Conservation (phyloP, 2,888 invertebrate genomes). For the Biston stratarius region DNA sequence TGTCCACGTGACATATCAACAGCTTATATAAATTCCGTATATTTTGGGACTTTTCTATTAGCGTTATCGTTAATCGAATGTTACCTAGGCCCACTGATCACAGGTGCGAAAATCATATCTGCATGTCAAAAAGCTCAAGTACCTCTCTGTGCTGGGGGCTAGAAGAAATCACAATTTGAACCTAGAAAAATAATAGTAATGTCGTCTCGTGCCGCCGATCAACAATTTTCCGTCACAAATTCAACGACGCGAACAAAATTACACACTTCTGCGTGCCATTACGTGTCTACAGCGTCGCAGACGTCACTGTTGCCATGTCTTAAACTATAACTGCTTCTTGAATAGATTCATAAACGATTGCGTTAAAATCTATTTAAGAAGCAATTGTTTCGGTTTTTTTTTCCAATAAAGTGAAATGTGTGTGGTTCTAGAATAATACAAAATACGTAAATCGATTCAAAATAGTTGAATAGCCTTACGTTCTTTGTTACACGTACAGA, state of each 20-base stretch:
- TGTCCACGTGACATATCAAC: no score
- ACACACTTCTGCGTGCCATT: conserved; percentile 33
- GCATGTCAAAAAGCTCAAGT: no score
- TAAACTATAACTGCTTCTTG: neutral
- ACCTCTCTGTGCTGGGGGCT: no score
- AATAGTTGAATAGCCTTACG: neutral
- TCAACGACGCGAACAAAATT: conserved; percentile 44
- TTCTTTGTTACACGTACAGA: neutral
- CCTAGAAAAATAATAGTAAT: conserved; percentile 5
- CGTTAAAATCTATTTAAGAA: conserved; percentile 13
- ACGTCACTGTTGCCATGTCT: conserved; percentile 47
- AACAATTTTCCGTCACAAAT: conserved; percentile 41
- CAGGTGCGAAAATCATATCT: no score
- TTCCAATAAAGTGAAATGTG: conserved; percentile 1
- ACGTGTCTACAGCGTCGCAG: conserved; percentile 39
- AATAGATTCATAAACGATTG: conserved; percentile 32
- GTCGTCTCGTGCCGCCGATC: conserved; percentile 40
- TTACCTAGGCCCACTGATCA: no score
- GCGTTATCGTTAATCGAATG: no score
- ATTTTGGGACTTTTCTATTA: no score
- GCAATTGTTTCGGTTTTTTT: conserved; percentile 32
- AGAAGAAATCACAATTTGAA: no score
- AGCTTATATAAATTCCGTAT: no score
- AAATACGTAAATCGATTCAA: conserved; percentile 2
- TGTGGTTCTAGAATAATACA: conserved; percentile 15